These are phyloP conservation scores for Pimephales promelas DNA, from an alignment of 2,113 vertebrate genomes.

Conservation along the genomic window DNA sequence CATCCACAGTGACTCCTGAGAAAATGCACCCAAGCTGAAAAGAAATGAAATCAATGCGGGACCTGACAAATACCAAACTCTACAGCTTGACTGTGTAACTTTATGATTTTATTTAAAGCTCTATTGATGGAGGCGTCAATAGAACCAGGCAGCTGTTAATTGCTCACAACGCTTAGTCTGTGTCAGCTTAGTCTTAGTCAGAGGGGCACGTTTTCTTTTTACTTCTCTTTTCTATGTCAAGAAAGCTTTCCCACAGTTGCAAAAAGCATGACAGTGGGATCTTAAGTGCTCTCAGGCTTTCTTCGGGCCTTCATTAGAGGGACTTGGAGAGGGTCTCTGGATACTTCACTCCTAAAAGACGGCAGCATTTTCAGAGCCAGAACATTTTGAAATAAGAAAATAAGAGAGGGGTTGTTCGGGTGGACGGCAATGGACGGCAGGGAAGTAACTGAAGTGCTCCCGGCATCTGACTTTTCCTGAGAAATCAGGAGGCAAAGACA, in stretches of 20 bases:
- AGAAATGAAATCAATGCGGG: slow-evolving; percentile 65
- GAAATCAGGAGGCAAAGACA: slow-evolving; percentile 55
- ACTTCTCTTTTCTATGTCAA: slow-evolving; percentile 49
- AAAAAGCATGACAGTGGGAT: slow-evolving; percentile 58
- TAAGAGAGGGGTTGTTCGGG: slow-evolving; percentile 27
- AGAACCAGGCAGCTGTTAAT: slow-evolving; percentile 61
- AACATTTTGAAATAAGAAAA: slow-evolving; percentile 43
- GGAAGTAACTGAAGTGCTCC: slow-evolving; percentile 19
- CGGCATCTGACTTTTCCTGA: slow-evolving; percentile 59
- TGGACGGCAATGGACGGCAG: slow-evolving; percentile 9
- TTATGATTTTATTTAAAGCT: slow-evolving; percentile 69
- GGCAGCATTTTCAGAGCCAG: slow-evolving; percentile 11
- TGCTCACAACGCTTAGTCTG: slow-evolving; percentile 53
- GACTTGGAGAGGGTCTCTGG: slow-evolving; percentile 53
- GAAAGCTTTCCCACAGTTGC: slow-evolving; percentile 68
- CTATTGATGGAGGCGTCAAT: slow-evolving; percentile 64
- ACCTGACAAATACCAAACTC: slow-evolving; percentile 62
- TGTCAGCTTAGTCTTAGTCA: no score
- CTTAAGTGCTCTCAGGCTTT: slow-evolving; percentile 71
- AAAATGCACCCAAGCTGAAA: slow-evolving; percentile 67
- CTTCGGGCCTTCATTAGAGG: slow-evolving; percentile 70
- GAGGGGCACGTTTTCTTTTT: slow-evolving; percentile 51
- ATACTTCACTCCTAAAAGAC: slow-evolving; percentile 59
- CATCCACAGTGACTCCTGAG: slow-evolving; percentile 62
- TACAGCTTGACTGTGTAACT: slow-evolving; percentile 62